These are phyloP conservation scores for Macrosoma leucophasiata DNA, from an alignment of 2,888 invertebrate genomes.

Conservation along the genomic window DNA sequence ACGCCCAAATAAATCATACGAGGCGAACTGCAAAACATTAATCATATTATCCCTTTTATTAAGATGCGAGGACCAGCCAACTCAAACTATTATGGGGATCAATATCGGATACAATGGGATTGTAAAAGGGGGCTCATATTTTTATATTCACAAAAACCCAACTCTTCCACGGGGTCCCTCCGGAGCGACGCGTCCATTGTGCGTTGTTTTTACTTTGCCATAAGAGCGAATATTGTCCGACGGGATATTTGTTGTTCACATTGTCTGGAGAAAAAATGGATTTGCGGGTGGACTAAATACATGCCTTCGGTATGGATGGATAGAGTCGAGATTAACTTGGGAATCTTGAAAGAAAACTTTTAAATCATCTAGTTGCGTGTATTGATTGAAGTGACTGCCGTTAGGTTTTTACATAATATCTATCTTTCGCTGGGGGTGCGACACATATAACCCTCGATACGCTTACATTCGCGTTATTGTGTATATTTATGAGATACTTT, in stretches of 20 bases:
- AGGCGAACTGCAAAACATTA: conserved; percentile 34
- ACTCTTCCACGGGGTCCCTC: conserved; percentile 64
- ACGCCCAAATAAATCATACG: conserved; percentile 11
- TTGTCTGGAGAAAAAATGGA: conserved; percentile 51
- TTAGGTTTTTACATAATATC: conserved; percentile 74
- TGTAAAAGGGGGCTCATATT: conserved; percentile 75
- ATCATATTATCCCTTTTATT: conserved; percentile 61
- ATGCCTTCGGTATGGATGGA: conserved; percentile 30
- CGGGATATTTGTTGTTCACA: conserved; percentile 54
- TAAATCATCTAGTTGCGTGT: conserved; percentile 70
- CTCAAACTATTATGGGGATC: conserved; percentile 71
- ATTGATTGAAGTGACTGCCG: conserved; percentile 74
- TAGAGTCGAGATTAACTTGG: conserved; percentile 39
- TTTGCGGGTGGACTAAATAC: conserved; percentile 29
- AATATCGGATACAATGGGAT: conserved; percentile 72
- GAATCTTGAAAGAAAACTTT: conserved; percentile 52
- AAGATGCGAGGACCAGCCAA: conserved; percentile 61
- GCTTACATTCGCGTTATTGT: conserved; percentile 20
- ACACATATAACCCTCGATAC: conserved; percentile 38
- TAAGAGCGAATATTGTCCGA: conserved; percentile 49
- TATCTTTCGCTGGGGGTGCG: conserved; percentile 60
- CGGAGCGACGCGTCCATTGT: conserved; percentile 31
- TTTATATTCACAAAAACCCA: conserved; percentile 72
- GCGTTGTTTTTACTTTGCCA: conserved; percentile 36
- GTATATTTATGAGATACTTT: conserved; percentile 11